Evolutionary conservation across 2,113 vertebrate genomes (phyloP).

Genomic region (Emberiza fucata): DNA sequence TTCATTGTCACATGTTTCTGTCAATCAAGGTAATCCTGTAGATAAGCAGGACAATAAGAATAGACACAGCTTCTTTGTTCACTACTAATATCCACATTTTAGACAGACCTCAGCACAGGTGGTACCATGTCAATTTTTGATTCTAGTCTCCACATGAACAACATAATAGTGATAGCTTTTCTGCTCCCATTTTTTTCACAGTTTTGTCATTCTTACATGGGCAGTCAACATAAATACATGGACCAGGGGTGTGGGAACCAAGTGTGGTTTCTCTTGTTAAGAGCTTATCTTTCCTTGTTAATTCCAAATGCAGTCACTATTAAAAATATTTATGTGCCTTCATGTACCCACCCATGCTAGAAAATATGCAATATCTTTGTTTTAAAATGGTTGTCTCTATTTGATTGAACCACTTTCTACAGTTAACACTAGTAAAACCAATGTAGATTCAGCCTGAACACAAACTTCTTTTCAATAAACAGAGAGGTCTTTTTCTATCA

Average conservation of each 20-base stretch:
- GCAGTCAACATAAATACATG: neutral
- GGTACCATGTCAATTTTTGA: conserved; percentile 20
- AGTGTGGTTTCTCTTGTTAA: neutral
- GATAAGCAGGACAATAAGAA: conserved; percentile 29
- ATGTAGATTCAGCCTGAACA: neutral
- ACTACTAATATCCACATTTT: conserved; percentile 20
- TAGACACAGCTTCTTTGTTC: conserved; percentile 12
- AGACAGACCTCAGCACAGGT: neutral
- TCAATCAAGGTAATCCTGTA: conserved; percentile 33
- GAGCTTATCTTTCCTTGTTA: neutral
- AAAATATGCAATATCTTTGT: neutral
- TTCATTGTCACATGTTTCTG: conserved; percentile 19
- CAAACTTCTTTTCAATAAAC: neutral
- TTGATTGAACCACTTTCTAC: neutral
- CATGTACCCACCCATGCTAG: neutral
- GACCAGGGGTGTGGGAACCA: neutral
- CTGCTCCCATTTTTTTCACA: neutral
- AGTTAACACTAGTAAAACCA: neutral
- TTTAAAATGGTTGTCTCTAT: neutral
- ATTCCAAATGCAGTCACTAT: neutral
- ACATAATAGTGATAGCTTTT: neutral
- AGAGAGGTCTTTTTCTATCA: neutral
- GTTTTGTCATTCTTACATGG: conserved; percentile 49
- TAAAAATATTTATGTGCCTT: neutral
- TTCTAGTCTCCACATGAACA: neutral